Evolutionary conservation across 1,140 invertebrate genomes (phyloP), one percentile per base, ranked within the genome.

Genomic region (Drosophila navojoa): DNA sequence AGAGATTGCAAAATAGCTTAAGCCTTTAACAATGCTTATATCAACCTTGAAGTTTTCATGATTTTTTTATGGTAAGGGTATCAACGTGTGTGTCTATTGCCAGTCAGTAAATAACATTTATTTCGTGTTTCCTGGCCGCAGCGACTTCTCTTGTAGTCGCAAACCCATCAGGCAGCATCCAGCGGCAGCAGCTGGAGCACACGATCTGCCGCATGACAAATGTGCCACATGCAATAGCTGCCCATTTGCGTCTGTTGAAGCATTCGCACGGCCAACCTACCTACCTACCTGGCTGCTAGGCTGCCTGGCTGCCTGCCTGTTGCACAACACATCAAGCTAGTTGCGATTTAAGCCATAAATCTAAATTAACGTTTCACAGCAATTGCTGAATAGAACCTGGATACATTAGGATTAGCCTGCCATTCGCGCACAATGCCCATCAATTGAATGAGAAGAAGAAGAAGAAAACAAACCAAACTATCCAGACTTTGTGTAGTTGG

Each of bases 291-390:
- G 19, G 19, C 27, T 29, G 5, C 27, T 6, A 10, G 32, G 5
- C 32, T 38, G 35, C 10, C 35, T 38, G 35, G 10, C 10, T 11
- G 11, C 10, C 55, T 62, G 45, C 64, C 60, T 54, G 70, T 71
- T 60, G 73, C 82, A 84, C 82, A 81, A 90, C 77, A 82, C 87
- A 79, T 86, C 69, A 71, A 76, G 35, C 52, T 35, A 58, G 68
- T 78, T 79, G 67, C 77, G 71, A 78, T 91, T 81, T 82, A 71
- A 38, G 62, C 40, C 72, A 90, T 90, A 90, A 90, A 90, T 90
- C 87, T 90, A 84, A 90, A 90, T 90, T 90, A 90, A 84, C 62
- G 55, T 79, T 75, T 57, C 59, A 70, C 68, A 69, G 77, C 75
- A 62, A 68, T 77, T 78, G 69, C 79, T 76, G 84, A 38, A 38